Evolutionary conservation across 2,797 vertebrate genomes (phyloP).

Genomic region (Spinus pinus): DNA sequence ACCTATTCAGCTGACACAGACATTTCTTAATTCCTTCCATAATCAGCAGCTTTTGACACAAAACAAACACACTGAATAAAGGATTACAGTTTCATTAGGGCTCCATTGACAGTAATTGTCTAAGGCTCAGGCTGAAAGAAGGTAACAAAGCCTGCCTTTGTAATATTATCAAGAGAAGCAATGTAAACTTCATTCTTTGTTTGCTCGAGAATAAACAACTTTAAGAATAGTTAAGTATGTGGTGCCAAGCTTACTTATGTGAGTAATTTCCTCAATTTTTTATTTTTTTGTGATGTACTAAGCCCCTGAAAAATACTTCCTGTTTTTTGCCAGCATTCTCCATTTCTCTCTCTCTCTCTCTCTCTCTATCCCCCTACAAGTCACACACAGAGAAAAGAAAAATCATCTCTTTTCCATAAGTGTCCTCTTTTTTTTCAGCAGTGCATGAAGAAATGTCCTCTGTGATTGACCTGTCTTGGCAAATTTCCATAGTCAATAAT

Average conservation of each 20-base stretch:
- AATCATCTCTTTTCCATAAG: not conserved
- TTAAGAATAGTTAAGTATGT: not conserved
- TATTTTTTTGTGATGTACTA: not conserved
- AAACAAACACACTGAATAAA: not conserved
- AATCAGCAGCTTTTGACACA: not conserved
- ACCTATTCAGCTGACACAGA: not conserved
- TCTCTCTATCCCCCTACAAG: not conserved
- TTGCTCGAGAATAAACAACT: not conserved
- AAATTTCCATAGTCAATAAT: not conserved
- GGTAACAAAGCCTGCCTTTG: not conserved
- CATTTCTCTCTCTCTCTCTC: not conserved
- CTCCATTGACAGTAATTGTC: not conserved
- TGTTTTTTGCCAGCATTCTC: not conserved
- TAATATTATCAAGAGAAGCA: not conserved
- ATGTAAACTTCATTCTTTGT: not conserved
- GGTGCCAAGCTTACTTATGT: not conserved
- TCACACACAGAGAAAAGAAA: not conserved
- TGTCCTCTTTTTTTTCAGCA: not conserved
- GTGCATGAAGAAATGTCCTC: not conserved
- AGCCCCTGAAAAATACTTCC: conserved; percentile 15
- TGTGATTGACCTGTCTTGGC: not conserved
- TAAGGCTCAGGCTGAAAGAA: not conserved
- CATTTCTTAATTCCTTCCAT: not conserved
- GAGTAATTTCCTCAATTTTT: conserved; percentile 8
- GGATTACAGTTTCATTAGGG: not conserved